Evolutionary conservation across 2,113 vertebrate species (phyloP), one percentile per base, ranked within the genome.

Genomic region (Apodemus sylvaticus): DNA sequence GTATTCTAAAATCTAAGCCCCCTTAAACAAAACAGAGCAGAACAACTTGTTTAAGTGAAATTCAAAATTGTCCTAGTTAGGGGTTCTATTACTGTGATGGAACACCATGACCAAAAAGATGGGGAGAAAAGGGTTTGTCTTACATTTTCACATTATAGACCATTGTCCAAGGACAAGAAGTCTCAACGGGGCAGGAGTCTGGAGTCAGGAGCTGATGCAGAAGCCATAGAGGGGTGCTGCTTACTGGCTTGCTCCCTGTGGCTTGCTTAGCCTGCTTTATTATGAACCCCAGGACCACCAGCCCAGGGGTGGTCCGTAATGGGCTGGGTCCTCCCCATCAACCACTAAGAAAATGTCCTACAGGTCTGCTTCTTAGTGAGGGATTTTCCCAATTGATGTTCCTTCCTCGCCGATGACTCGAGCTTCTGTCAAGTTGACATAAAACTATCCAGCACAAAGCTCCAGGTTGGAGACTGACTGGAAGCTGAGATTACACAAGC

Each of bases 11-110:
- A 42, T 78, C 34, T 48, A 90, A 79, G 36, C 68, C 6, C 36
- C 9, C 76, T 91, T 19, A 42, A n/a, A 74, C 66, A 93, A 68
- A 66, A 53, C 48, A 13, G 24, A 79, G 16, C 26, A 68, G 22
- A 92, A 81, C 51, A 70, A 79, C 73, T 91, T 51, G 64, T 68
- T 94, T 87, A 90, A 89, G 20, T 91, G 78, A 94, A 83, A 94
- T 78, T 66, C 73, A 93, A 94, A 42, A 24, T 4, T 66, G 62
- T 51, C 29, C 39, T 81, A 79, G 48, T 51, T 78, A 79, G 77
- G 34, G 51, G 39, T 62, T 62, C 1, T 83, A 83, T 26, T 62
- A n/a, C 58, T 83, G 13, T 8, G 58, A 64, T 1, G 4, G 62
- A 83, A 64, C 26, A 11, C 24, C 7, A 45, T 64, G 24, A 64